Evolutionary conservation across 2,113 vertebrate genomes (phyloP).

Genomic region (Balaenoptera acutorostrata): DNA sequence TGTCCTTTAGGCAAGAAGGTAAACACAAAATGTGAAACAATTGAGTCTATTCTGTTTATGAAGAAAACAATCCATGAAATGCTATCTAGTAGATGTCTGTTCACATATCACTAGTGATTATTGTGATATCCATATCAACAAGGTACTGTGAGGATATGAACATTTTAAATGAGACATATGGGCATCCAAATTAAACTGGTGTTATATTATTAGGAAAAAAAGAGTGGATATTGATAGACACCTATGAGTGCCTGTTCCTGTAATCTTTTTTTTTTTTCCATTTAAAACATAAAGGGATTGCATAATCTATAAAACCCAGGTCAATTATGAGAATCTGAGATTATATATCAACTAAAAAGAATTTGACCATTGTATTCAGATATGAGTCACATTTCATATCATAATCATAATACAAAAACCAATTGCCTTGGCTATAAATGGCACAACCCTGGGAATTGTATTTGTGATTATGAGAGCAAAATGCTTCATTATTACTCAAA

Average conservation of each 20-base stretch:
- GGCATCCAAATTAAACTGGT: background rate
- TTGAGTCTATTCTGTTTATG: background rate
- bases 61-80: background rate
- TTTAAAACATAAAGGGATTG: background rate
- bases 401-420: background rate
- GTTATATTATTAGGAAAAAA: background rate
- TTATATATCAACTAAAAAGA: background rate
- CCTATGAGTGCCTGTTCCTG: background rate
- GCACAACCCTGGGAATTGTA: background rate
- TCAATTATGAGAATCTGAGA: background rate
- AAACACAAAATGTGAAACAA: background rate
- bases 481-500: constrained; percentile 15
- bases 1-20: background rate
- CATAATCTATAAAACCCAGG: background rate
- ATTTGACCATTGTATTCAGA: background rate
- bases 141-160: background rate
- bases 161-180: background rate
- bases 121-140: background rate
- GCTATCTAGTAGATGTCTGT: background rate
- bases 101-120: background rate
- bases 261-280: background rate
- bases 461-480: constrained; percentile 32
- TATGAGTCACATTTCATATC: background rate
- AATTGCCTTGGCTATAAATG: background rate
- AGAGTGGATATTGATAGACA: background rate